Percentiles rank a stretch among this genome's conserved stretches.
phyloP scores from a whole-genome alignment of 2,888 invertebrate genomes.

The Boloria selene region DNA sequence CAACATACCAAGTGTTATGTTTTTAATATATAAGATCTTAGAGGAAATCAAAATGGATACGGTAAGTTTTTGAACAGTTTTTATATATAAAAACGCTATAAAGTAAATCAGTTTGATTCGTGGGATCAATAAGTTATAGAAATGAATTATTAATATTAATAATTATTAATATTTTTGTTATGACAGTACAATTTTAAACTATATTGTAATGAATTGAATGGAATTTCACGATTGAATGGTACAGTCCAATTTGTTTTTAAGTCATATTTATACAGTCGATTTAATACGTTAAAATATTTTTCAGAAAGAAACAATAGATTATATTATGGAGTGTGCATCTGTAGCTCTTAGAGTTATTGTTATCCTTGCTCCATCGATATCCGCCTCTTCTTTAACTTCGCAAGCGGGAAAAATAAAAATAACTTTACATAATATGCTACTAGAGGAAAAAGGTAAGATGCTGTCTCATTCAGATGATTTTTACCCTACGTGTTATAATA shows the following conservation, averaged over 20 bases:
- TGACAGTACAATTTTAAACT: too few relatives aligned
- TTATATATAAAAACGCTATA: too few relatives aligned
- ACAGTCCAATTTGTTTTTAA: too few relatives aligned
- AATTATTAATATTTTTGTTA: too few relatives aligned
- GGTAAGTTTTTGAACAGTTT: constrained; percentile 6
- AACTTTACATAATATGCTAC: constrained; percentile 21
- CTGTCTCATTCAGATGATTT: too few relatives aligned
- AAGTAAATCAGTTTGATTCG: too few relatives aligned
- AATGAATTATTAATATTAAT: too few relatives aligned
- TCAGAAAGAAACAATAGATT: constrained; percentile 2
- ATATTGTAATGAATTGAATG: too few relatives aligned
- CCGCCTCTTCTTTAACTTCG: constrained; percentile 16
- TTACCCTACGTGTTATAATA: too few relatives aligned
- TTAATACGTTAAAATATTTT: background rate
- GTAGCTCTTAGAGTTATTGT: constrained; percentile 11
- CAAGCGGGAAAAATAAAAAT: constrained; percentile 32
- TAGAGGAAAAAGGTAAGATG: constrained; percentile 22
- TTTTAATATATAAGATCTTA: constrained; percentile 15
- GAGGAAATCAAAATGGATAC: constrained; percentile 10
- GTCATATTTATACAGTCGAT: too few relatives aligned
- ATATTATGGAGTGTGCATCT: constrained; percentile 1
- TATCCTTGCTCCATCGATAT: constrained; percentile 22
- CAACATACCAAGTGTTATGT: constrained; percentile 15
- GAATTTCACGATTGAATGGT: too few relatives aligned
- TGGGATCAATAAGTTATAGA: too few relatives aligned